A percentile compares a stretch with the other conserved stretches of the same genome.
Evolutionary conservation across 2,888 invertebrate species (phyloP).

Genomic region (Ophraella communa): DNA sequence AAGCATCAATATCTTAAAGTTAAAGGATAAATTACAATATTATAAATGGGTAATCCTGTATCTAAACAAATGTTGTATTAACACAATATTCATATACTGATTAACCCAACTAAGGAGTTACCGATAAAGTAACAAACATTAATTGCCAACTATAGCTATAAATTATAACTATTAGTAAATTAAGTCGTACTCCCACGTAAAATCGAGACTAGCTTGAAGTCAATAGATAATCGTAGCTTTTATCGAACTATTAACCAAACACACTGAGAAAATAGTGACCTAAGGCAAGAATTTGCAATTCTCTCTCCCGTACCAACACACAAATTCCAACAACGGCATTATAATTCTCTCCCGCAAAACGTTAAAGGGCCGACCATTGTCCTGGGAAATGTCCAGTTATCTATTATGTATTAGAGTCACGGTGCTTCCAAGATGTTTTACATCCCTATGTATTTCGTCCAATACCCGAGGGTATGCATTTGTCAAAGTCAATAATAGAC

Average conservation of each 20-base stretch:
- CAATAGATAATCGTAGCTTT: neutral
- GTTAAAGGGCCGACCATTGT: slow-evolving; percentile 29
- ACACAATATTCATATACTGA: too few relatives aligned
- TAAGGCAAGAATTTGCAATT: slow-evolving; percentile 16
- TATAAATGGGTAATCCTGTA: too few relatives aligned
- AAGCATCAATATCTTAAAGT: too few relatives aligned
- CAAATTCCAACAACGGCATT: slow-evolving; percentile 9
- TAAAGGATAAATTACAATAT: too few relatives aligned
- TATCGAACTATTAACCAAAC: slow-evolving; percentile 7
- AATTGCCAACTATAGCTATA: too few relatives aligned
- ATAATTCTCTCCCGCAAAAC: slow-evolving; percentile 26
- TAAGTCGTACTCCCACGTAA: neutral
- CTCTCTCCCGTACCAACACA: slow-evolving; percentile 11
- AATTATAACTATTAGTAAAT: too few relatives aligned
- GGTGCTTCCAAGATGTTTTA: slow-evolving; percentile 37
- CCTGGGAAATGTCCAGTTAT: slow-evolving; percentile 35
- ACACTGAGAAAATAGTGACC: slow-evolving; percentile 10
- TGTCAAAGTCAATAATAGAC: slow-evolving; percentile 38
- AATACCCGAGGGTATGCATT: slow-evolving; percentile 33
- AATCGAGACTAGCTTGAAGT: neutral
- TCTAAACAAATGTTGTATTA: too few relatives aligned
- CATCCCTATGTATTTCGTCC: slow-evolving; percentile 30
- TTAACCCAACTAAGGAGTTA: too few relatives aligned
- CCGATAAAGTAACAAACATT: too few relatives aligned
- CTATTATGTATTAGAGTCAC: slow-evolving; percentile 39